Evolutionary conservation across 2,797 vertebrate species (phyloP).

Genomic region (Centropyge bicolor): DNA sequence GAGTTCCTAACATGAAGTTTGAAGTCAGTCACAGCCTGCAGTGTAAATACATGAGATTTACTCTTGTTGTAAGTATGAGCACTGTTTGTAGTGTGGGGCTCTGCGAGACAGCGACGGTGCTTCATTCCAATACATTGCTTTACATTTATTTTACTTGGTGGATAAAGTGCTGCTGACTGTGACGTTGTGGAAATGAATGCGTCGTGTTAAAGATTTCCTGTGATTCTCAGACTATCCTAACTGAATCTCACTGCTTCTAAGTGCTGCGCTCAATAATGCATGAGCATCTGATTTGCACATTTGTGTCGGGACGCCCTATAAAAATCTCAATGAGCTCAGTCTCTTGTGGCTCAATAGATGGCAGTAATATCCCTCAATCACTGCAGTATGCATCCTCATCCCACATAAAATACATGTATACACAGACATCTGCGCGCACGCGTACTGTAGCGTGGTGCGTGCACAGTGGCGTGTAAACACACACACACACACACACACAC

Average conservation of each 20-base stretch:
- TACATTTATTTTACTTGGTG: slow-evolving; percentile 32
- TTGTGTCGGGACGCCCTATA: slow-evolving; percentile 58
- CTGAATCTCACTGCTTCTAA: slow-evolving; percentile 49
- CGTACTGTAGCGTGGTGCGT: slow-evolving; percentile 21
- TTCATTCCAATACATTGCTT: slow-evolving; percentile 4
- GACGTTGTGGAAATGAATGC: slow-evolving; percentile 30
- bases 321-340: slow-evolving; percentile 78
- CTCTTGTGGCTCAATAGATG: slow-evolving; percentile 88
- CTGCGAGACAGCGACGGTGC: not conserved
- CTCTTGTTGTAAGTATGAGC: not conserved
- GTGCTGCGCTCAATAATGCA: slow-evolving; percentile 67
- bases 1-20: not conserved
- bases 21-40: slow-evolving; percentile 7
- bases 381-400: slow-evolving; percentile 67
- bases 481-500: slow-evolving; percentile 14
- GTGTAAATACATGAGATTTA: not conserved
- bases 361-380: slow-evolving; percentile 89
- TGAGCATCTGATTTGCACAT: slow-evolving; percentile 70
- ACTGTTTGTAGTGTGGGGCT: not conserved
- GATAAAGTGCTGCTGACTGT: slow-evolving; percentile 37
- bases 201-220: slow-evolving; percentile 11
- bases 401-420: slow-evolving; percentile 60
- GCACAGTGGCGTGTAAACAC: slow-evolving; percentile 6
- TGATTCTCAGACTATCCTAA: slow-evolving; percentile 33
- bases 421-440: slow-evolving; percentile 17